A percentile compares a stretch with the other conserved stretches of the same genome.
Conservation (phyloP, 2,888 invertebrate species). For the Myopa testacea region DNA sequence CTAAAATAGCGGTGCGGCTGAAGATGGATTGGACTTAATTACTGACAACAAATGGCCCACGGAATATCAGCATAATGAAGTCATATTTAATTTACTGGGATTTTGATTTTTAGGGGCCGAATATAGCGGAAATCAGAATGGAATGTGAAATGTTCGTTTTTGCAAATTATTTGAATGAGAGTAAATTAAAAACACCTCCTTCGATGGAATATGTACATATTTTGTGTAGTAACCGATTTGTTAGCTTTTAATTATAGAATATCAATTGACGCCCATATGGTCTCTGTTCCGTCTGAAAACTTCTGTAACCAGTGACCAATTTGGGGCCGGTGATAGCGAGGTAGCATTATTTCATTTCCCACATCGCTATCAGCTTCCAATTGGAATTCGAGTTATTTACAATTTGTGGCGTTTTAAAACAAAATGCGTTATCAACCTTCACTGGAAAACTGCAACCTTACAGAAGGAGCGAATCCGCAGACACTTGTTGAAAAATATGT, state of each 20-base stretch:
- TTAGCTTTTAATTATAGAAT: too few relatives aligned
- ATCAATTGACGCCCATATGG: too few relatives aligned
- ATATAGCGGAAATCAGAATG: not conserved
- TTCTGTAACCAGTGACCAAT: not conserved
- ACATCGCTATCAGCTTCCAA: not conserved
- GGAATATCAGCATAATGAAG: slow-evolving; percentile 36
- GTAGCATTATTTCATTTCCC: slow-evolving; percentile 1
- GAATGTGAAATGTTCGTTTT: not conserved
- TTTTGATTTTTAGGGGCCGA: not conserved
- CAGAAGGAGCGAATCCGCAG: not conserved
- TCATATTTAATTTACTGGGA: slow-evolving; percentile 32
- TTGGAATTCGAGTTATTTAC: slow-evolving; percentile 12
- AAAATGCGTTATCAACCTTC: slow-evolving; percentile 38
- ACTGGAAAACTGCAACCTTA: not conserved
- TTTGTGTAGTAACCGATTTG: too few relatives aligned
- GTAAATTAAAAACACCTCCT: not conserved
- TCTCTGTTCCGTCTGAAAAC: not conserved
- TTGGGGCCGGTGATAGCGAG: not conserved
- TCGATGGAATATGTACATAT: too few relatives aligned
- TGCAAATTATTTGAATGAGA: not conserved
- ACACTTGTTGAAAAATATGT: not conserved
- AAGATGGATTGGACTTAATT: slow-evolving; percentile 11
- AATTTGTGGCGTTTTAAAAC: slow-evolving; percentile 29
- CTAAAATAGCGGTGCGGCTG: not conserved
- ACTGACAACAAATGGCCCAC: slow-evolving; percentile 28